Evolutionary conservation across 2,888 invertebrate genomes (phyloP), one percentile per base, ranked within the genome.

Genomic region (Acanthacorydalis orientalis): DNA sequence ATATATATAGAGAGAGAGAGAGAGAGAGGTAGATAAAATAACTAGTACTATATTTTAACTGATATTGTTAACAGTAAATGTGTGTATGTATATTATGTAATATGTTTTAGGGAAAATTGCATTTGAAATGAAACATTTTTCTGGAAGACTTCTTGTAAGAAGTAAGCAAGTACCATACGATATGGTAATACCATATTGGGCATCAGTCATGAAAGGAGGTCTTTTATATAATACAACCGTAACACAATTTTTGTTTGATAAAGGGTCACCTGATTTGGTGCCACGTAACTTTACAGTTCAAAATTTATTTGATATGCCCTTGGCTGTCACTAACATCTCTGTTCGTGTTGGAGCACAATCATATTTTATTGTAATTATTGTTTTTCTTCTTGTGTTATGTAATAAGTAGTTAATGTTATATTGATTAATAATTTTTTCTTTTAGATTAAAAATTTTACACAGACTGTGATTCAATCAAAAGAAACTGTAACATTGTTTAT

Each of bases 231-330:
- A 77, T 58, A 62, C 68, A 34, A 69, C 74, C 40, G 63, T 67
- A 37, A 72, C 74, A 2, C 69, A 72, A 51, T 75, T 65, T 57
- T 64, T 63, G 55, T 60, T 60, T 44, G 63, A 61, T 52, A 60
- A 58, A 51, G 58, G 57, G 48, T 54, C 59, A 10, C 57, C 60
- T 16, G 60, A 59, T 47, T 54, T 62, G 23, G 58, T 60, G 15
- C 68, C 70, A 51, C 68, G 81, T 50, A 68, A 72, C 54, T 68
- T 83, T 53, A 68, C 70, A 46, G 70, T 86, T 50, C 75, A 76
- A 47, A 90, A 89, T 65, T 75, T 75, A 55, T 87, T 84, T 62
- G 73, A 77, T 57, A 72, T 78, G 54, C 78, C 86, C 8, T 62
- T 90, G 49, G 79, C 79, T 50, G 69, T 90, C 52, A 77, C 78